A percentile compares a stretch with the other conserved stretches of the same genome.
These are phyloP conservation scores for Meda fulgida DNA, from an alignment of 2,797 vertebrate species.

Conservation along the genomic window DNA sequence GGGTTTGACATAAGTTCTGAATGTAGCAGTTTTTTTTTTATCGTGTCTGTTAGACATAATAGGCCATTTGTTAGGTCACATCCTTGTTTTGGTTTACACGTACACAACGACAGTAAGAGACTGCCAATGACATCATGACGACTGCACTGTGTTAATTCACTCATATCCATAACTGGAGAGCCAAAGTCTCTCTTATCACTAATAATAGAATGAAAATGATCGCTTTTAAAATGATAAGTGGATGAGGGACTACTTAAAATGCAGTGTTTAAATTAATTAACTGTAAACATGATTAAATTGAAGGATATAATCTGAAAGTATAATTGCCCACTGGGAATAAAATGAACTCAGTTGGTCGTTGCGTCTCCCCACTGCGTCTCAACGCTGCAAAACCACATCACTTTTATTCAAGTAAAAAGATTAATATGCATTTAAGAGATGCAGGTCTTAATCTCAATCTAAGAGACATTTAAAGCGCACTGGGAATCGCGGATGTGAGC, in stretches of 20 bases:
- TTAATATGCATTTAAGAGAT: constrained; percentile 98
- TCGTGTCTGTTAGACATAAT: neutral
- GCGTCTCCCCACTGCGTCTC: constrained; percentile 92
- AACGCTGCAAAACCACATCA: constrained; percentile 89
- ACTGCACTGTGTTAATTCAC: neutral
- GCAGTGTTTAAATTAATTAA: constrained; percentile 99
- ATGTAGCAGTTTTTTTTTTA: neutral
- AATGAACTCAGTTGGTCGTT: constrained; percentile 94
- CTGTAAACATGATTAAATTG: constrained; percentile 99
- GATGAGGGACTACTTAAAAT: constrained; percentile 85
- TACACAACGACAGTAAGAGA: constrained; percentile 55
- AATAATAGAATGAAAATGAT: constrained; percentile 65
- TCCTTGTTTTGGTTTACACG: constrained; percentile 69
- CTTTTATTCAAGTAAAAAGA: constrained; percentile 80
- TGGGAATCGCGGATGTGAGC: constrained; percentile 90
- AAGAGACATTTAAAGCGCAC: constrained; percentile 93
- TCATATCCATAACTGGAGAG: constrained; percentile 66
- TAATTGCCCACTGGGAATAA: constrained; percentile 99
- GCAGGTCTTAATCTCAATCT: constrained; percentile 96
- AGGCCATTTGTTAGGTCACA: neutral
- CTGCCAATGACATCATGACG: neutral
- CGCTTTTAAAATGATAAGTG: constrained; percentile 63
- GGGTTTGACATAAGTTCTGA: constrained; percentile 76
- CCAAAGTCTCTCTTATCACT: constrained; percentile 67
- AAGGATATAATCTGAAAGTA: constrained; percentile 98